Evolutionary conservation across 2,113 vertebrate genomes (phyloP), one percentile per base, ranked within the genome.

Genomic region (Ictalurus furcatus): DNA sequence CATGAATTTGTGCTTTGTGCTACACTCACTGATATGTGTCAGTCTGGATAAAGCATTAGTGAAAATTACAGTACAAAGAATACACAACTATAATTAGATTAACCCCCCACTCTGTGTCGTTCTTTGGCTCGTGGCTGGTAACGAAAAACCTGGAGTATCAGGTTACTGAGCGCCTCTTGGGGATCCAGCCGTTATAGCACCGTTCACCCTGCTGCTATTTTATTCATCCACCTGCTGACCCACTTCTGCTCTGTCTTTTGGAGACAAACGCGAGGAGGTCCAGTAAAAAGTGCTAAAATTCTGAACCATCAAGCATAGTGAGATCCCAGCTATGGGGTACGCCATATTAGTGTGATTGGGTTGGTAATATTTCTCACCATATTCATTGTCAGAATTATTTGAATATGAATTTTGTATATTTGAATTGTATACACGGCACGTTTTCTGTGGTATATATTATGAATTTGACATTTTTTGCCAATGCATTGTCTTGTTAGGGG

Each of bases 81-180:
- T 58, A 69, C 56, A 44, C 61, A n/a, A 30, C 84, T 89, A 81
- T 89, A 86, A 86, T 86, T 81, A 80, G 19, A n/a, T 85, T 58
- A 67, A 48, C 12, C 78, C 4, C 14, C 34, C 54, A 16, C 79
- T 83, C 67, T 76, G 81, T 81, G 80, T 40, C 78, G 25, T 19
- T 74, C 25, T 44, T 87, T 92, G 89, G 92, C 85, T 82, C 23
- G 13, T 71, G 52, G 85, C 48, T 67, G 85, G 95, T 93, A 96
- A 96, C 90, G 14, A 88, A 92, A 95, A 78, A 93, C 88, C 65
- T 54, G 17, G 12, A 71, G 69, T 90, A 87, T 95, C 93, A 37
- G 92, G 93, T 96, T 96, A 91, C 94, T 85, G 89, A 40, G 89
- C 90, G 92, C 92, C 93, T 92, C 87, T 91, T 88, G 82, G 88